phyloP scores from a whole-genome alignment of 2,797 vertebrate species.

The Anguilla anguilla region DNA sequence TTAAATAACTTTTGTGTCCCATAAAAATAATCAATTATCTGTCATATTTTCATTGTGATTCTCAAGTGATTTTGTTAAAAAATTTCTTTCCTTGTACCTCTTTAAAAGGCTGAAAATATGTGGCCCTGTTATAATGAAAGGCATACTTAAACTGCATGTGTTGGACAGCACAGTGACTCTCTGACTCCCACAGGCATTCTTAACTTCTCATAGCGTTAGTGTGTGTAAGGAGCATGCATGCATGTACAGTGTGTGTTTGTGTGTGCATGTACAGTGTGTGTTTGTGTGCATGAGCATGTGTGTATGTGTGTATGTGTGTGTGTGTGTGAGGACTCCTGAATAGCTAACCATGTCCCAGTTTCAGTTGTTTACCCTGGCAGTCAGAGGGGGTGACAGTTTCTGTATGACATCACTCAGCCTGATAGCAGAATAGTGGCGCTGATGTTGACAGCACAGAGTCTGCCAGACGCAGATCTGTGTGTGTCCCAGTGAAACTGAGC shows the following conservation, averaged over 20 bases:
- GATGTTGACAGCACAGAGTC: slow-evolving; percentile 18
- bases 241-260: neutral
- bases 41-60: no score
- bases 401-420: slow-evolving; percentile 1
- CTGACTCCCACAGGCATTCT: no score
- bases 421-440: neutral
- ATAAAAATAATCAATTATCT: no score
- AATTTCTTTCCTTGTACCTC: no score
- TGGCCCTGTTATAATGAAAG: no score
- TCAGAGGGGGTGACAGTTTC: neutral
- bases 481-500: neutral
- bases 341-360: neutral
- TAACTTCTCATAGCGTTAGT: no score
- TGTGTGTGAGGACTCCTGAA: neutral
- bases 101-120: no score
- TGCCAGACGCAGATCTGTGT: neutral
- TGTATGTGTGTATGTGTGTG: neutral
- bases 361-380: neutral
- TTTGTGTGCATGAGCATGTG: neutral
- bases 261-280: neutral
- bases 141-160: no score
- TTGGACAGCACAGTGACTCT: no score
- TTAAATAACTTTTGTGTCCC: no score
- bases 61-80: no score
- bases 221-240: no score